Evolutionary conservation across 30 jellyfish, hydroid and myxozoan species (phyloP).

Genomic region (Aurelia aurita complex sp. Pacific): DNA sequence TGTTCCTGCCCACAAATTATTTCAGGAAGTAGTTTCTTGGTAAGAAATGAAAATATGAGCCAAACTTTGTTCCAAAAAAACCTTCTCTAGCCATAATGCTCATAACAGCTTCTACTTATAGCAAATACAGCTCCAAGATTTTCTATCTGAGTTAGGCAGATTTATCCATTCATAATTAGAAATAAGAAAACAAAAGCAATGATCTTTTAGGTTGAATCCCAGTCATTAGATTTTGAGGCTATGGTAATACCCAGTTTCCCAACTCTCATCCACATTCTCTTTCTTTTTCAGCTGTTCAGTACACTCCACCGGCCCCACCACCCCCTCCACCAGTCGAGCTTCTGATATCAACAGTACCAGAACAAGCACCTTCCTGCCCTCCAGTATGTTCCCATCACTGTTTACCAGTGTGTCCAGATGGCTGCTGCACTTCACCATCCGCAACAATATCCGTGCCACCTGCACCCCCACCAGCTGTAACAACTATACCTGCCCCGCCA

Average conservation of each 20-base stretch:
- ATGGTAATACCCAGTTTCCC: not conserved
- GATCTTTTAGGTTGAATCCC: not conserved
- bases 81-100: too few relatives aligned
- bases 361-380: constrained; percentile 59
- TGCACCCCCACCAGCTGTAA: constrained; percentile 71
- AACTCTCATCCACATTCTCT: not conserved
- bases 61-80: too few relatives aligned
- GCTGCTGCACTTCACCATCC: constrained; percentile 40
- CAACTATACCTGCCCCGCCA: constrained; percentile 42
- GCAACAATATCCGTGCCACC: constrained; percentile 51
- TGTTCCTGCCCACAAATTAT: too few relatives aligned
- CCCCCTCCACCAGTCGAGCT: constrained; percentile 85
- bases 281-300: constrained; percentile 50
- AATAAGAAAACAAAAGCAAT: not conserved
- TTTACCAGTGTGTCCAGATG: constrained; percentile 54
- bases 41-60: too few relatives aligned
- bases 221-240: not conserved
- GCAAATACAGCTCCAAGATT: too few relatives aligned
- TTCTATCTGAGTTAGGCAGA: too few relatives aligned
- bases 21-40: too few relatives aligned
- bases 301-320: constrained; percentile 75
- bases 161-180: too few relatives aligned
- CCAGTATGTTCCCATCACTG: constrained; percentile 73
- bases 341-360: constrained; percentile 47
- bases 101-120: too few relatives aligned